Conservation (phyloP, 2,888 invertebrate genomes). For the Drosophila incognita region DNA sequence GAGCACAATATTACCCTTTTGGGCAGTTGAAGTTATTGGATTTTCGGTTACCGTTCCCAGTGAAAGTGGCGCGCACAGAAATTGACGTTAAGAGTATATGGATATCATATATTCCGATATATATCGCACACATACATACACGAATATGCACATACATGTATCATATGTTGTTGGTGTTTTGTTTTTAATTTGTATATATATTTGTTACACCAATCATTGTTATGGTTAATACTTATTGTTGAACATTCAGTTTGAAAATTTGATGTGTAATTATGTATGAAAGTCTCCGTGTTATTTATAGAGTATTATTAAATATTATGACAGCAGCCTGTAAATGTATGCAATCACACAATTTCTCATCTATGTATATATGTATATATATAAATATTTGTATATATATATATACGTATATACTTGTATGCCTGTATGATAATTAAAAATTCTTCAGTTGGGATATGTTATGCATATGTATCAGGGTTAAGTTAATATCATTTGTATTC, state of each 20-base stretch:
- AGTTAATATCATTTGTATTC: constrained; percentile 1
- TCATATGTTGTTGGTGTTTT: background rate
- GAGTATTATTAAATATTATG: constrained; percentile 16
- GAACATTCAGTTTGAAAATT: constrained; percentile 21
- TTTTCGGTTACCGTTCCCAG: constrained; percentile 26
- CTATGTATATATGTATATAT: background rate
- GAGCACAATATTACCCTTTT: constrained; percentile 11
- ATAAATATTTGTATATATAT: background rate
- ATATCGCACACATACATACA: constrained; percentile 12
- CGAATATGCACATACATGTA: constrained; percentile 9
- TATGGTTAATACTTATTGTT: constrained; percentile 15
- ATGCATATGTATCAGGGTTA: constrained; percentile 20
- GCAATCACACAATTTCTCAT: constrained; percentile 19
- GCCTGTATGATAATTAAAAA: constrained; percentile 11
- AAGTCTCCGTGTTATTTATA: constrained; percentile 15
- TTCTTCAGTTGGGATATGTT: constrained; percentile 37
- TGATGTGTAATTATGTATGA: constrained; percentile 4
- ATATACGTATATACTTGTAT: background rate
- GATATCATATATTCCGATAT: constrained; percentile 34
- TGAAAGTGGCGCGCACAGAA: constrained; percentile 59
- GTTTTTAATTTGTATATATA: constrained; percentile 4
- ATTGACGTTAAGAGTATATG: constrained; percentile 70
- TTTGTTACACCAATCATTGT: constrained; percentile 16
- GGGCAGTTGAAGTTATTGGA: constrained; percentile 14
- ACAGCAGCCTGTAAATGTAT: constrained; percentile 23